phyloP scores from a whole-genome alignment of 2,888 invertebrate genomes.

The Mycogona germanica region DNA sequence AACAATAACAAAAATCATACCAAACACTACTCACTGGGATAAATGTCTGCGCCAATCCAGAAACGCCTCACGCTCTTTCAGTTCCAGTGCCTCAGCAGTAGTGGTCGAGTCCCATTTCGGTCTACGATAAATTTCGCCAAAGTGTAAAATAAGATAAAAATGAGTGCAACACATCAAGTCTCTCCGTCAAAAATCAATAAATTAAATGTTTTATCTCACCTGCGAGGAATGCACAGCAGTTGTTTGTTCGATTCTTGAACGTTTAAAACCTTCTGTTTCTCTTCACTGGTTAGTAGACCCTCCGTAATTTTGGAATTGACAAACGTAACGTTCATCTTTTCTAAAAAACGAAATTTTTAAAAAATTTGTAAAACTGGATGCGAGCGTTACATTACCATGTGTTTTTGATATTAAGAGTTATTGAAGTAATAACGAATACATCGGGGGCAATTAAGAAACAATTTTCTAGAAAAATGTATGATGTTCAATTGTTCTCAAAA shows the following conservation, averaged over 20 bases:
- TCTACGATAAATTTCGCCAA: constrained; percentile 31
- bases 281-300: constrained; percentile 47
- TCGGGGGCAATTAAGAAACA: too few relatives aligned
- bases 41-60: constrained; percentile 80
- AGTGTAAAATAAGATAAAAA: neutral
- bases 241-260: constrained; percentile 41
- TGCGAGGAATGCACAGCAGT: constrained; percentile 66
- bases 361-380: too few relatives aligned
- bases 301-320: constrained; percentile 48
- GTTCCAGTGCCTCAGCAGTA: constrained; percentile 63
- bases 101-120: constrained; percentile 68
- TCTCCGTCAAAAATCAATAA: neutral
- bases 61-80: constrained; percentile 68
- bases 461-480: too few relatives aligned
- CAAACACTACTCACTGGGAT: constrained; percentile 39
- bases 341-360: constrained; percentile 47
- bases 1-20: too few relatives aligned
- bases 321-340: constrained; percentile 72
- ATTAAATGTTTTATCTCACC: constrained; percentile 35
- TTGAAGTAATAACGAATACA: too few relatives aligned
- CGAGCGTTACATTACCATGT: too few relatives aligned
- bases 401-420: too few relatives aligned
- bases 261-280: constrained; percentile 30
- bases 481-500: too few relatives aligned
- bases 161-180: neutral